phyloP scores from a whole-genome alignment of 2,888 invertebrate species.

The Pantelozetes paolii region DNA sequence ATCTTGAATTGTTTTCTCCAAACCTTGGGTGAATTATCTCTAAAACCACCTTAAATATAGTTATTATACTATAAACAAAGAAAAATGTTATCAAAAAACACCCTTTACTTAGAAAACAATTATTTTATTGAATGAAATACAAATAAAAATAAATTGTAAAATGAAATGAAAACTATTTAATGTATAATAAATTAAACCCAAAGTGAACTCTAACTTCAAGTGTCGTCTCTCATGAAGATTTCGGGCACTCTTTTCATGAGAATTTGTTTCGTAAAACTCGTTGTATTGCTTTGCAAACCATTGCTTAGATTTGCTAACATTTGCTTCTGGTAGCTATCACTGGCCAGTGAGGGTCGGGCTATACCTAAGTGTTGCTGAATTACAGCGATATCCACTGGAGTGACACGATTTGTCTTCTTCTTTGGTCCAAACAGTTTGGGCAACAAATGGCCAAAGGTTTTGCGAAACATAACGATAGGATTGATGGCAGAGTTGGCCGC shows the following conservation, averaged over 20 bases:
- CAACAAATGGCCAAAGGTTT: constrained; percentile 30
- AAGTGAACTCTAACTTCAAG: not conserved
- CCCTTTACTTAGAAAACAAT: too few species aligned
- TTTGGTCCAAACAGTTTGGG: constrained; percentile 15
- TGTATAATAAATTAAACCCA: too few species aligned
- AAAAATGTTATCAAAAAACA: too few species aligned
- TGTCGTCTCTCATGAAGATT: constrained; percentile 23
- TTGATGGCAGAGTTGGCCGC: constrained; percentile 59
- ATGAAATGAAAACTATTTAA: too few species aligned
- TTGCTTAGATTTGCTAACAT: not conserved
- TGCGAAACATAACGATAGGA: constrained; percentile 59
- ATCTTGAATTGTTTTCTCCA: too few species aligned
- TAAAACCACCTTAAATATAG: too few species aligned
- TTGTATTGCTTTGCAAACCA: constrained; percentile 2
- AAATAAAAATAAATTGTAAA: not conserved
- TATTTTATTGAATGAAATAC: too few species aligned
- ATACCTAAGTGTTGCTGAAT: constrained; percentile 17
- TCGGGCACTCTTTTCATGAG: constrained; percentile 37
- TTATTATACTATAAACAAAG: too few species aligned
- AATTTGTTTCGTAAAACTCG: constrained; percentile 38
- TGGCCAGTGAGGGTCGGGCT: constrained; percentile 22
- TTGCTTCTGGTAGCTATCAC: not conserved
- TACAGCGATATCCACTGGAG: not conserved
- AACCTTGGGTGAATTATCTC: too few species aligned
- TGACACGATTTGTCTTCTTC: not conserved